These are phyloP conservation scores for Lacanobia wlatinum DNA, from an alignment of 2,888 invertebrate genomes.

Conservation along the genomic window DNA sequence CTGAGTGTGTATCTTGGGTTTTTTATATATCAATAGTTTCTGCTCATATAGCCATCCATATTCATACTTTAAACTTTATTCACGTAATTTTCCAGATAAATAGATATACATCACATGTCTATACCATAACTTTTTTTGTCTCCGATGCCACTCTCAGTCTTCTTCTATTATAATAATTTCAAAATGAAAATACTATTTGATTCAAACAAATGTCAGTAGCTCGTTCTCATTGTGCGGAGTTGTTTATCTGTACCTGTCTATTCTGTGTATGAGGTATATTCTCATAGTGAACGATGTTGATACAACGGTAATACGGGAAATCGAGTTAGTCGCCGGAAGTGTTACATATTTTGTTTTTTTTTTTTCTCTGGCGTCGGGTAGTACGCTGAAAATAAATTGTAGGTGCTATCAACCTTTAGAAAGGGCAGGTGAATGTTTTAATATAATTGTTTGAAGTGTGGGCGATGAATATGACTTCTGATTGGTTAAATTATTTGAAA, in stretches of 20 bases:
- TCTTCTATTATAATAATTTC: too few species aligned
- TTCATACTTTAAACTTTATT: too few species aligned
- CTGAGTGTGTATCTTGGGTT: too few species aligned
- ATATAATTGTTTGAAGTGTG: neutral
- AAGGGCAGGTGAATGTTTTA: neutral
- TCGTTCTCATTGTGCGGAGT: neutral
- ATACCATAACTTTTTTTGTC: too few species aligned
- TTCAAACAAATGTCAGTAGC: too few species aligned
- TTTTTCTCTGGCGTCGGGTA: neutral
- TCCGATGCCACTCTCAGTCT: too few species aligned
- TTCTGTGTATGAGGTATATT: neutral
- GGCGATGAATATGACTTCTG: neutral
- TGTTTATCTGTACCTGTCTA: neutral
- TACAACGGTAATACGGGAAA: slow-evolving; percentile 33
- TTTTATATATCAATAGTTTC: too few species aligned
- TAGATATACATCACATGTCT: too few species aligned
- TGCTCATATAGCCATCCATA: too few species aligned
- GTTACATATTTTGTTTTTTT: slow-evolving; percentile 30
- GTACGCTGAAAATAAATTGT: neutral
- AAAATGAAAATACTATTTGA: too few species aligned
- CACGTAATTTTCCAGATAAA: too few species aligned
- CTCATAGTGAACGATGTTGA: slow-evolving; percentile 27
- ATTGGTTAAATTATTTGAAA: neutral
- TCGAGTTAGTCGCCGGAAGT: slow-evolving; percentile 26
- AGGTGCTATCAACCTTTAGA: neutral